phyloP scores from a whole-genome alignment of 2,888 invertebrate genomes.

The Microplitis deprimator region DNA sequence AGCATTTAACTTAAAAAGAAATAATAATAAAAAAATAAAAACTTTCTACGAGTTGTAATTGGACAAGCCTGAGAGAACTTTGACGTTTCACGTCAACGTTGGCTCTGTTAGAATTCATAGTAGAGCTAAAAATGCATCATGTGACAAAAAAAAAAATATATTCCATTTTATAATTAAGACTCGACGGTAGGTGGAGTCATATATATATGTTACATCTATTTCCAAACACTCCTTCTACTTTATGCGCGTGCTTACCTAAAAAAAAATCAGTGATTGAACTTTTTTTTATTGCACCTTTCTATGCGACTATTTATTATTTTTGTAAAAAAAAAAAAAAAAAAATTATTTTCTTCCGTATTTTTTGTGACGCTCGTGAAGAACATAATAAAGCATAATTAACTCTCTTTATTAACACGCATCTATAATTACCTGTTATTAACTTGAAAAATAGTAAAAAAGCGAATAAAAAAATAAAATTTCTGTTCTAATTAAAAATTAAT shows the following conservation, averaged over 20 bases:
- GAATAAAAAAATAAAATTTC: neutral
- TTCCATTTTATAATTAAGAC: constrained; percentile 25
- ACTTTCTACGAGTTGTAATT: constrained; percentile 29
- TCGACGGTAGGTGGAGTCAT: neutral
- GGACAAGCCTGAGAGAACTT: constrained; percentile 36
- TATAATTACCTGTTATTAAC: neutral
- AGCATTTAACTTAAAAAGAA: too few species aligned
- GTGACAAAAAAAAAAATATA: constrained; percentile 18
- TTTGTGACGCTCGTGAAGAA: neutral
- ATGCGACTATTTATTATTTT: neutral
- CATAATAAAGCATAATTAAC: neutral
- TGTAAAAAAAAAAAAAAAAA: neutral
- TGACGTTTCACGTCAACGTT: constrained; percentile 34
- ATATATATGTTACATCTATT: constrained; percentile 17
- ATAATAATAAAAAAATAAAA: neutral
- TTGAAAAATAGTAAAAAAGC: neutral
- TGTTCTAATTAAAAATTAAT: neutral
- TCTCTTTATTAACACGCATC: neutral
- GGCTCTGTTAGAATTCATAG: constrained; percentile 21
- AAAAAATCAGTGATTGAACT: too few species aligned
- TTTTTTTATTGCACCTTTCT: constrained; percentile 1
- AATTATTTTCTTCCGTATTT: neutral
- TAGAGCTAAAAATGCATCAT: constrained; percentile 33
- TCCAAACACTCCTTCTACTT: neutral
- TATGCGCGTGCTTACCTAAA: too few species aligned